Base-by-base conservation (phyloP, 2,888 invertebrate genomes). In the Amphiduros pacificus region DNA sequence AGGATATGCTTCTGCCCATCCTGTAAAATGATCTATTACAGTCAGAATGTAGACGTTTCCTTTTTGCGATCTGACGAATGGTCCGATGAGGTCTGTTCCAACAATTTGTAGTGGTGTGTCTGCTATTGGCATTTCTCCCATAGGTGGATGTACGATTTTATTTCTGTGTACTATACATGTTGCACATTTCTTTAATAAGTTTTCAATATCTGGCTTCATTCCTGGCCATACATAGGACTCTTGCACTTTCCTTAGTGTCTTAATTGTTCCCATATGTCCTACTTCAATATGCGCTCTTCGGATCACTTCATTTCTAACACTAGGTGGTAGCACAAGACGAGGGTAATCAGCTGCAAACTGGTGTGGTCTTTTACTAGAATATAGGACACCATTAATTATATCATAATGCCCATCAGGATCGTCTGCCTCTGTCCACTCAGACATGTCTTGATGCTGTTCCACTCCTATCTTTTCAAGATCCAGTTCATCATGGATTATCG, bases 1-100 rank as follows among this genome's bases (percentile, higher is more conserved):
- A n/a, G 32, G 53, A 3, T 29, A 2, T 14, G 31, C 32, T n/a
- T 53, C 53, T 31, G 20, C 53, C 53, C 53, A 53, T 5, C 53
- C 53, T 4, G 53, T 20, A 22, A 6, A 53, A 20, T 53, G 53
- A 20, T 53, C 53, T 6, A 53, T 29, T 6, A 53, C 32, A 24
- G 51, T 51, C 26, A 22, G 27, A 26, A 51, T 24, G 24, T 51
- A 51, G 22, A 11, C 27, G 24, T 51, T 24, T 5, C n/a, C 27
- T 9, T 36, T 36, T 11, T 4, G 5, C 2, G 40, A 36, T 11
- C 14, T 36, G 22, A 40, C 36, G 3, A 55, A 36, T 14, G 55
- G 55, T 2, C 55, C 55, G 26, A 4, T 9, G n/a, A 55, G 14
- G 24, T 55, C 55, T 26, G 40, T 6, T 11, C 40, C 55, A 22